Conservation (phyloP, 2,888 invertebrate genomes). For the Drymonia ruficornis region DNA sequence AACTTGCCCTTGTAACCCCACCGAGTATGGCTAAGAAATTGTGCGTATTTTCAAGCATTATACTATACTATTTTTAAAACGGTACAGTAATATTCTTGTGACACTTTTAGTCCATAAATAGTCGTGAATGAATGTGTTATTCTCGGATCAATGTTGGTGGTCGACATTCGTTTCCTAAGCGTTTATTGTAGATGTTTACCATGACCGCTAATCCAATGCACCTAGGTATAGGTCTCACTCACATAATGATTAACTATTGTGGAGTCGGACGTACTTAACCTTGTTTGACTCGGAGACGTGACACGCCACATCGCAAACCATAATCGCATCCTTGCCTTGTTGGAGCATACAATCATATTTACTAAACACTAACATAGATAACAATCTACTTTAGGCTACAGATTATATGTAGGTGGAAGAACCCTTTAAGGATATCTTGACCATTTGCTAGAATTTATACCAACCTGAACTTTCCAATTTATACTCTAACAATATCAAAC, state of each 20-base stretch:
- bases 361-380: slow-evolving; percentile 19
- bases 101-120: neutral
- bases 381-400: slow-evolving; percentile 5
- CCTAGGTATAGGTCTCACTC: slow-evolving; percentile 57
- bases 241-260: slow-evolving; percentile 62
- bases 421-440: neutral
- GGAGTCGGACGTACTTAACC: slow-evolving; percentile 64
- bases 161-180: slow-evolving; percentile 57
- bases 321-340: slow-evolving; percentile 61
- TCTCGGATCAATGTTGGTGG: slow-evolving; percentile 47
- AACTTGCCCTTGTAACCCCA: slow-evolving; percentile 35
- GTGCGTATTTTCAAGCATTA: neutral
- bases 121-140: neutral
- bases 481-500: no score
- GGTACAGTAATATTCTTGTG: neutral
- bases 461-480: no score
- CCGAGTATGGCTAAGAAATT: neutral
- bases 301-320: slow-evolving; percentile 60
- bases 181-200: slow-evolving; percentile 70
- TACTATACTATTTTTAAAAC: neutral
- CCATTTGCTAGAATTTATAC: neutral
- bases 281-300: slow-evolving; percentile 66
- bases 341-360: slow-evolving; percentile 37
- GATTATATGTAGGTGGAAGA: neutral
- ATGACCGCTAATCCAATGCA: slow-evolving; percentile 64